Percentiles rank a stretch among this genome's conserved stretches.
phyloP scores from a whole-genome alignment of 2,797 vertebrate species.

The Adelosebastes latens region DNA sequence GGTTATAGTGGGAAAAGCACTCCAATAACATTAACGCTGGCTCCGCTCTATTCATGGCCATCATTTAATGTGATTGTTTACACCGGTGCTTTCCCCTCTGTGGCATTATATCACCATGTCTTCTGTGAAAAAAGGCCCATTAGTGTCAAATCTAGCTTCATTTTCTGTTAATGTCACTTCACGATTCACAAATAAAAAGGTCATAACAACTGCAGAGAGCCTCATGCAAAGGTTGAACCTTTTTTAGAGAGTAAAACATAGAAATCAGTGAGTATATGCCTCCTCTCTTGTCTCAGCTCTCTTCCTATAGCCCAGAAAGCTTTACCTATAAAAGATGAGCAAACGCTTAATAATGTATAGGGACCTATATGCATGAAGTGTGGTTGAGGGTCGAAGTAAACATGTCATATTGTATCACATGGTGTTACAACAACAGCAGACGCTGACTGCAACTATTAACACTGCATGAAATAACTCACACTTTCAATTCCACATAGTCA shows the following conservation, averaged over 20 bases:
- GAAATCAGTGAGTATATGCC: background rate
- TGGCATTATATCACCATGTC: background rate
- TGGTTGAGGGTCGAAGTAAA: background rate
- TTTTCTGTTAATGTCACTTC: background rate
- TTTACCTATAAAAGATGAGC: background rate
- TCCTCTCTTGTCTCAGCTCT: background rate
- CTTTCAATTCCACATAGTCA: background rate
- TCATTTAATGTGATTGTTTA: slow-evolving; percentile 7
- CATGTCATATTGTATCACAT: background rate
- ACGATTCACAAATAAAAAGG: background rate
- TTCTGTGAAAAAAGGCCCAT: background rate
- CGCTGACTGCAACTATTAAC: slow-evolving; percentile 20
- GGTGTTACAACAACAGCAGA: slow-evolving; percentile 9
- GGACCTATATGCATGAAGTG: background rate
- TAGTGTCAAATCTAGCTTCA: background rate
- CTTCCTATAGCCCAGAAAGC: too few relatives aligned
- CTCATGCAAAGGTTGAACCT: background rate
- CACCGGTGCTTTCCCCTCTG: background rate
- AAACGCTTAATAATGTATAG: background rate
- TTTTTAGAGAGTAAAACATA: background rate
- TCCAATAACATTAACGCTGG: too few relatives aligned
- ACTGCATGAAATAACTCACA: background rate
- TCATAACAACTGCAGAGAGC: background rate
- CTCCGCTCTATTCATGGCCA: background rate
- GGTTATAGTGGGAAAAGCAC: too few relatives aligned